Percentiles rank a stretch among this genome's conserved stretches.
These are phyloP conservation scores for Molossus molossus DNA, from an alignment of 2,797 vertebrate species.

Conservation along the genomic window DNA sequence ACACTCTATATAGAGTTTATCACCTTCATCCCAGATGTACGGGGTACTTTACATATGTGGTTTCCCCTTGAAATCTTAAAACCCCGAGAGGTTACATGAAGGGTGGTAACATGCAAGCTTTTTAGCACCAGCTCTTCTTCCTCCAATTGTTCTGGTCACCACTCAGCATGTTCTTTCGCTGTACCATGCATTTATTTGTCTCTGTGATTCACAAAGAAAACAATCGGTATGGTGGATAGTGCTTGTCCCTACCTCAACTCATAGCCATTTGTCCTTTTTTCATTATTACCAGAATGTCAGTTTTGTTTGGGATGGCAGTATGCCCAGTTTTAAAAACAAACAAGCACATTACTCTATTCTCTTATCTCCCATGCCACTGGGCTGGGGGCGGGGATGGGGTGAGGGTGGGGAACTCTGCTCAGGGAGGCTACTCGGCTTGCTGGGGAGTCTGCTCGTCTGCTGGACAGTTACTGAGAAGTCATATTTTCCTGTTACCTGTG, in stretches of 20 bases:
- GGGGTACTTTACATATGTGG: background rate
- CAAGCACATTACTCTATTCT: background rate
- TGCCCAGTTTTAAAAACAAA: background rate
- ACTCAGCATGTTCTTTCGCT: background rate
- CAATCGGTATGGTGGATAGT: background rate
- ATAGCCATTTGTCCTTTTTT: background rate
- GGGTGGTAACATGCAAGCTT: background rate
- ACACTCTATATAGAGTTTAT: background rate
- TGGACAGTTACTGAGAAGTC: background rate
- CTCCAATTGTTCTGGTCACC: background rate
- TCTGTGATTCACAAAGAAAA: constrained; percentile 40
- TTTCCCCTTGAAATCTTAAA: background rate
- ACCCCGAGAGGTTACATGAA: background rate
- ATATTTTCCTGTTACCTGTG: background rate
- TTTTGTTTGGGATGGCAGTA: constrained; percentile 17
- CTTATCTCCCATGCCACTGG: background rate
- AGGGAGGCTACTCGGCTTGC: background rate
- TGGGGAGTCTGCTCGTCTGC: background rate
- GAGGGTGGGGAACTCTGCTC: background rate
- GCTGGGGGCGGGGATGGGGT: too few species aligned
- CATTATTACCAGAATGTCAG: constrained; percentile 46
- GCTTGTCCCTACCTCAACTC: background rate
- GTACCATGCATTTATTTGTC: background rate
- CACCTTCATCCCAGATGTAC: background rate
- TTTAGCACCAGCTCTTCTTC: background rate